A percentile compares a stretch with the other conserved stretches of the same genome.
Conservation (phyloP, 1,140 invertebrate species). For the Saccostrea glomerata region DNA sequence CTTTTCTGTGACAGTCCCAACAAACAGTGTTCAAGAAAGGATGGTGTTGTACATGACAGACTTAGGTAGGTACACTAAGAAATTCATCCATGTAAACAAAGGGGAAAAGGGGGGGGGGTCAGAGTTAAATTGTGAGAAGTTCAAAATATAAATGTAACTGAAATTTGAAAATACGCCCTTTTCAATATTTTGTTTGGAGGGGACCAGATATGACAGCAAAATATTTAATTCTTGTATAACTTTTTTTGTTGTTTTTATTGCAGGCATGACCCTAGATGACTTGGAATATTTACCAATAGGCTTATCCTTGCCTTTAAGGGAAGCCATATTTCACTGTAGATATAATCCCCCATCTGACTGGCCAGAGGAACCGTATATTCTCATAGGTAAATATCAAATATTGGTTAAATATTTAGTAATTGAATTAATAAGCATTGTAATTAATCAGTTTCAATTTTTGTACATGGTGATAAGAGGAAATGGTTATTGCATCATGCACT, state of each 20-base stretch:
- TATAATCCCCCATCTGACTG: conserved; percentile 88
- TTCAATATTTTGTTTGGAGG: too few relatives aligned
- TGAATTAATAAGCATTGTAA: too few relatives aligned
- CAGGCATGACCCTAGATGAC: conserved; percentile 84
- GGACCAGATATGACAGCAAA: too few relatives aligned
- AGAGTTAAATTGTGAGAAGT: too few relatives aligned
- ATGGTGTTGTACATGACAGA: conserved; percentile 78
- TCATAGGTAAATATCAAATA: conserved; percentile 83
- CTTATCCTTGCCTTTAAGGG: conserved; percentile 86
- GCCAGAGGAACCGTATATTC: conserved; percentile 86
- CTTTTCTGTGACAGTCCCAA: conserved; percentile 62
- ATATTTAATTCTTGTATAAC: background rate
- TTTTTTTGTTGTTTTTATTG: background rate
- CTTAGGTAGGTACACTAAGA: conserved; percentile 65
- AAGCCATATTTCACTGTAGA: conserved; percentile 87
- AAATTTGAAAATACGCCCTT: too few relatives aligned
- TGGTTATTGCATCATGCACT: too few relatives aligned
- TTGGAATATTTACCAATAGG: conserved; percentile 88
- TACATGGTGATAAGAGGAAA: too few relatives aligned
- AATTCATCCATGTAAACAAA: too few relatives aligned
- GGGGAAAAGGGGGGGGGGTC: too few relatives aligned
- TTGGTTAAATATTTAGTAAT: too few relatives aligned
- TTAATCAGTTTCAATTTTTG: too few relatives aligned
- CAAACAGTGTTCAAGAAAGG: conserved; percentile 64
- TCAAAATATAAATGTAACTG: too few relatives aligned